Percentiles rank a stretch among this genome's conserved stretches.
Evolutionary conservation across 2,888 invertebrate genomes (phyloP).

Genomic region (Bugula neritina): DNA sequence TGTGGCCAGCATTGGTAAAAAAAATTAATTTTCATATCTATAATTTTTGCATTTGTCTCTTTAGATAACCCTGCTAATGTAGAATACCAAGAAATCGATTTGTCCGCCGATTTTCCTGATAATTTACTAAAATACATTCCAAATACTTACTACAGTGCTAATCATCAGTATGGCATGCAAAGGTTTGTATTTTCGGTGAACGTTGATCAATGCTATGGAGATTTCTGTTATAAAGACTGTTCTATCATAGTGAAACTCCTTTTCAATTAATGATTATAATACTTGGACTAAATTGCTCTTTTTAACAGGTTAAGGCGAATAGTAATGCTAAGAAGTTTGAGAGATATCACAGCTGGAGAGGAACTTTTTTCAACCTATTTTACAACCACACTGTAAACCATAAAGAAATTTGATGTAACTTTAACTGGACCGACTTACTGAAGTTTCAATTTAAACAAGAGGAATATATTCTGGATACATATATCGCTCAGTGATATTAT

Average conservation of each 20-base stretch:
- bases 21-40: no score
- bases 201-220: background rate
- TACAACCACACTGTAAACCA: no score
- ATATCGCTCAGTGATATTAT: no score
- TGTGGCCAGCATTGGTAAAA: no score
- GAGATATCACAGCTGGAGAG: constrained; percentile 51
- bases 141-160: constrained; percentile 49
- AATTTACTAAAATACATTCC: constrained; percentile 52
- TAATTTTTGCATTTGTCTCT: background rate
- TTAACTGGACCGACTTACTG: no score
- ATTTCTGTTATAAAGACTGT: background rate
- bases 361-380: constrained; percentile 56
- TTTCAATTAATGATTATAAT: background rate
- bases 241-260: background rate
- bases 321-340: constrained; percentile 53
- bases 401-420: no score
- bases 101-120: constrained; percentile 46
- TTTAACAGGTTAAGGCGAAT: constrained; percentile 43
- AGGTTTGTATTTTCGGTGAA: background rate
- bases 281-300: background rate
- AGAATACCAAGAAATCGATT: constrained; percentile 55
- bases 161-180: constrained; percentile 27
- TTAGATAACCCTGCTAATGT: constrained; percentile 51
- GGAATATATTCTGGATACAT: no score
- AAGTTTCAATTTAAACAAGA: no score